Base-by-base conservation (phyloP, 2,797 vertebrate genomes). In the Crenichthys baileyi region DNA sequence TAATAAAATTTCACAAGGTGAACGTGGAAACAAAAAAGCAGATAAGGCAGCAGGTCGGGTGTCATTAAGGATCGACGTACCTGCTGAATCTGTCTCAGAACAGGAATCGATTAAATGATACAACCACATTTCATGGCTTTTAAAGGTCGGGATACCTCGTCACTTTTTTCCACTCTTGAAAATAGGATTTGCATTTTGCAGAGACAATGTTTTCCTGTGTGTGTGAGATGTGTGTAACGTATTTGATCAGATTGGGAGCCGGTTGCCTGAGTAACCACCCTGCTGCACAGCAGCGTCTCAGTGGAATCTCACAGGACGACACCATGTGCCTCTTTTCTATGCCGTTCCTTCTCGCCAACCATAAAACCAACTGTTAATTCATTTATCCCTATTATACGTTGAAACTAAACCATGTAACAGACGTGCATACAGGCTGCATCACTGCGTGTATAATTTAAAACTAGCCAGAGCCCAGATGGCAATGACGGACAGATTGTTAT, bases 401-500 rank as follows among this genome's bases (percentile, higher is more conserved):
- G n/a, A n/a, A n/a, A n/a, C n/a, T 83, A 87, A 92, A 88, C 72
- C 87, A n/a, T n/a, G n/a, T n/a, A 86, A 85, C 88, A 89, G 85
- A 88, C 79, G 89, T 91, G 86, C 88, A 84, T 83, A 83, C 79
- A 73, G 82, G 67, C 87, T 82, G 78, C 88, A 92, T 92, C 89
- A 92, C 92, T 87, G 76, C 75, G 83, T 85, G 89, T n/a, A 91
- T 91, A 85, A 92, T 92, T 91, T 83, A 83, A 88, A 92, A 83
- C 78, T 77, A 70, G 15, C 68, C 68, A 78, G 82, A 85, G 87
- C 87, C n/a, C n/a, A n/a, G n/a, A n/a, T n/a, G n/a, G n/a, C n/a
- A n/a, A n/a, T n/a, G n/a, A n/a, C n/a, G n/a, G n/a, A n/a, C n/a
- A n/a, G n/a, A n/a, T n/a, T n/a, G n/a, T n/a, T n/a, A n/a, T n/a